Evolutionary conservation across 2,113 vertebrate genomes (phyloP).

Genomic region (Xiphophorus couchianus): DNA sequence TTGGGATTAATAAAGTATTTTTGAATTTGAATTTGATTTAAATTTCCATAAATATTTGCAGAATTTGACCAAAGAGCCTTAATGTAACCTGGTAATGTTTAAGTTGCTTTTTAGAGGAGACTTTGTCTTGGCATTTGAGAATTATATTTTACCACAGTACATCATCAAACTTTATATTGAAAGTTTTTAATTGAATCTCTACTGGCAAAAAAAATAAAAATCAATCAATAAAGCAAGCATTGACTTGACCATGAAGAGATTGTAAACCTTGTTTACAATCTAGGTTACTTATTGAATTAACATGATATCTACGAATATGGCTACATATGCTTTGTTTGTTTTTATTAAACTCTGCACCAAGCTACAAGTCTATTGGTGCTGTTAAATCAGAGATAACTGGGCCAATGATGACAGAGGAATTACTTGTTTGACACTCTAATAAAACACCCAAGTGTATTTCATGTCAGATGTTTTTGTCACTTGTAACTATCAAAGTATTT

Average conservation of each 20-base stretch:
- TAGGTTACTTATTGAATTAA: constrained; percentile 17
- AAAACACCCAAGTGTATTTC: constrained; percentile 52
- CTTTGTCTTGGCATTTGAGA: background rate
- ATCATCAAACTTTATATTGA: too few relatives aligned
- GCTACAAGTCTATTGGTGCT: constrained; percentile 41
- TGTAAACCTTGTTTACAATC: constrained; percentile 4
- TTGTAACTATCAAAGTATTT: constrained; percentile 71
- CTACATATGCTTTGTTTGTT: constrained; percentile 45
- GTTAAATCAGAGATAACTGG: constrained; percentile 50
- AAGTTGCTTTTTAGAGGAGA: background rate
- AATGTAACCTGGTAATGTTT: background rate
- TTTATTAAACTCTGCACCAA: constrained; percentile 44
- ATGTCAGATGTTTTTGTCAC: constrained; percentile 60
- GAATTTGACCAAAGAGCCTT: background rate
- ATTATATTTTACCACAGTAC: background rate
- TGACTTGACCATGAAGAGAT: constrained; percentile 9
- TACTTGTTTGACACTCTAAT: constrained; percentile 56
- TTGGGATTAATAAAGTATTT: too few relatives aligned
- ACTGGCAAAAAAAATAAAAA: background rate
- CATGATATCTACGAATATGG: constrained; percentile 24
- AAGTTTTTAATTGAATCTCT: background rate
- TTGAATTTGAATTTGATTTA: too few relatives aligned
- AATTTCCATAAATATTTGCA: background rate
- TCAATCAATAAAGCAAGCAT: constrained; percentile 20
- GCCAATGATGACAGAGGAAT: constrained; percentile 63